These are phyloP conservation scores for Eupsilia transversa DNA, from an alignment of 2,888 invertebrate genomes.

Conservation along the genomic window DNA sequence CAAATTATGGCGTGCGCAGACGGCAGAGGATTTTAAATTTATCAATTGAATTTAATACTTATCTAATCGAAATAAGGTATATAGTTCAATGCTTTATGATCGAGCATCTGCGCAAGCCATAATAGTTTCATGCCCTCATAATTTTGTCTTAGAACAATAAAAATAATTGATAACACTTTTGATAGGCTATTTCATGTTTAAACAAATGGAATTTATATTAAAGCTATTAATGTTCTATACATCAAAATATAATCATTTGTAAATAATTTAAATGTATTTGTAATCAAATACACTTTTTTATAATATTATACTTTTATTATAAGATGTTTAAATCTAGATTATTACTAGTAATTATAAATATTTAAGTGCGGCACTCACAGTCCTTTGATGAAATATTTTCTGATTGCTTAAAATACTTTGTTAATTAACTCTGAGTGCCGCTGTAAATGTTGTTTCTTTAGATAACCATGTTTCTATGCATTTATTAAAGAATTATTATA, in stretches of 20 bases:
- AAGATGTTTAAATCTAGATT: constrained; percentile 34
- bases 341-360: constrained; percentile 12
- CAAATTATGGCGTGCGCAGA: too few species aligned
- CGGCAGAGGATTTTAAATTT: too few species aligned
- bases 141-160: constrained; percentile 1
- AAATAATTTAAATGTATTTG: constrained; percentile 41
- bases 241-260: constrained; percentile 32
- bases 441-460: constrained; percentile 26
- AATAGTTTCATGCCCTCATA: background rate
- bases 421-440: constrained; percentile 4
- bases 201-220: constrained; percentile 36
- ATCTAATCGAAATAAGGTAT: too few species aligned
- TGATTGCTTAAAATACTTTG: background rate
- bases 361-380: constrained; percentile 6
- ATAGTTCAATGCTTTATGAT: too few species aligned
- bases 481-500: constrained; percentile 33
- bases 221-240: constrained; percentile 41
- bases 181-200: constrained; percentile 21
- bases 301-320: constrained; percentile 51
- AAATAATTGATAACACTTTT: constrained; percentile 13
- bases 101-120: too few species aligned
- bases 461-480: constrained; percentile 40
- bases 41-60: too few species aligned
- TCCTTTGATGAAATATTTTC: background rate
- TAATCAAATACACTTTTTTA: constrained; percentile 49